Evolutionary conservation across 2,113 vertebrate genomes (phyloP).

Genomic region (Phylloscopus trochiloides): DNA sequence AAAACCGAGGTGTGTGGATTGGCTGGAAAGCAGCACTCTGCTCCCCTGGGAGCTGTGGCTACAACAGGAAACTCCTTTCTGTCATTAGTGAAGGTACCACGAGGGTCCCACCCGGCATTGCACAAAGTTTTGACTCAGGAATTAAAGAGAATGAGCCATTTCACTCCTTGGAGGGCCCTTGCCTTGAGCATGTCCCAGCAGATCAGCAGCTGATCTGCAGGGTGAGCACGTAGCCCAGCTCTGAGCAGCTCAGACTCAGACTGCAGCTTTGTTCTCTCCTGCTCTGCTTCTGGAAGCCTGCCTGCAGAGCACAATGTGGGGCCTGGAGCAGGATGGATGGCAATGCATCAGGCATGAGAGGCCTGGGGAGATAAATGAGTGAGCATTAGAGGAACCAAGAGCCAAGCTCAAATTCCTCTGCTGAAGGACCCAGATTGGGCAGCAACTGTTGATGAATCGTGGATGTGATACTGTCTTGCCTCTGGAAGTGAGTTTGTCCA

Average conservation of each 20-base stretch:
- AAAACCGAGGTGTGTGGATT: neutral
- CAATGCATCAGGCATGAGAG: neutral
- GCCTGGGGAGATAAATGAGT: neutral
- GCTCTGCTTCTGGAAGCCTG: slow-evolving; percentile 26
- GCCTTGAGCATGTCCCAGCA: neutral
- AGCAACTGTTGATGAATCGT: neutral
- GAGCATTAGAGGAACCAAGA: neutral
- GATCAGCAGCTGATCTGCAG: neutral
- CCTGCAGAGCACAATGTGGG: slow-evolving; percentile 36
- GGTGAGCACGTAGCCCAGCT: neutral
- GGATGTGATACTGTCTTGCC: neutral
- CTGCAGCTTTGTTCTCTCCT: slow-evolving; percentile 38
- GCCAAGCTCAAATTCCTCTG: neutral
- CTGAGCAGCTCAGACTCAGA: neutral
- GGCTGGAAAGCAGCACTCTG: neutral
- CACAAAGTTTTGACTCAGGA: neutral
- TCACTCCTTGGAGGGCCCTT: neutral
- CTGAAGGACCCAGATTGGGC: slow-evolving; percentile 22
- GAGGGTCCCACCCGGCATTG: rapidly evolving
- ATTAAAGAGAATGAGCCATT: neutral
- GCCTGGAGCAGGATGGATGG: neutral
- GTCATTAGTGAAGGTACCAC: neutral
- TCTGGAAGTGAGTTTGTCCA: neutral
- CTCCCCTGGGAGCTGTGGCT: neutral
- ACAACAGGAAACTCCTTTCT: neutral